A percentile compares a stretch with the other conserved stretches of the same genome.
phyloP scores from a whole-genome alignment of 2,113 vertebrate species.

The Morone saxatilis region DNA sequence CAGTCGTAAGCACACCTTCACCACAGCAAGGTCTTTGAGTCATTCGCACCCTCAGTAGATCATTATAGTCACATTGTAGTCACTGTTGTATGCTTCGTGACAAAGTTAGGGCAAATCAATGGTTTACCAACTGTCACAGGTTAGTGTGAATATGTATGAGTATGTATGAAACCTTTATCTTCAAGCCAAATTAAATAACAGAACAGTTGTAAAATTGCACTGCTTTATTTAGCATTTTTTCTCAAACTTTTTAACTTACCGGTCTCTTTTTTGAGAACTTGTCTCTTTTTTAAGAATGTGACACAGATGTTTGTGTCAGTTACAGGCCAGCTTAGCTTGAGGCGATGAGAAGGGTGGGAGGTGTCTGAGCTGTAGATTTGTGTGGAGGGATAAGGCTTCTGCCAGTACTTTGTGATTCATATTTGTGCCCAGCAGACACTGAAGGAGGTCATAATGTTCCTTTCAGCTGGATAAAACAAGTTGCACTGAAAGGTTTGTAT shows the following conservation, averaged over 20 bases:
- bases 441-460: slow-evolving; percentile 29
- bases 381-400: slow-evolving; percentile 12
- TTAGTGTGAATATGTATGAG: background rate
- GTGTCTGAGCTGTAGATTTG: slow-evolving; percentile 11
- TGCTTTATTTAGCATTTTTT: background rate
- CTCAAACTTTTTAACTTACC: background rate
- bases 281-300: slow-evolving; percentile 6
- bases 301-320: slow-evolving; percentile 41
- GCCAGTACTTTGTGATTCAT: slow-evolving; percentile 37
- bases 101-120: background rate
- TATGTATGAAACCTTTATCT: background rate
- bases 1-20: background rate
- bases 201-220: background rate
- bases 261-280: background rate
- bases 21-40: background rate
- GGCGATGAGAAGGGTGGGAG: slow-evolving; percentile 5
- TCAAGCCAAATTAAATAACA: background rate
- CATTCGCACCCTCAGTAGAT: background rate
- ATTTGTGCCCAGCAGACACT: slow-evolving; percentile 20
- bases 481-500: slow-evolving; percentile 7
- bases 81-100: background rate
- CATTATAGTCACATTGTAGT: background rate
- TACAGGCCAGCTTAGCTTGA: slow-evolving; percentile 19
- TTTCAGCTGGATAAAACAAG: slow-evolving; percentile 22
- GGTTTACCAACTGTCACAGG: too few relatives aligned